These are phyloP conservation scores for Epistrophella euchroma DNA, from an alignment of 2,888 invertebrate species.

Conservation along the genomic window DNA sequence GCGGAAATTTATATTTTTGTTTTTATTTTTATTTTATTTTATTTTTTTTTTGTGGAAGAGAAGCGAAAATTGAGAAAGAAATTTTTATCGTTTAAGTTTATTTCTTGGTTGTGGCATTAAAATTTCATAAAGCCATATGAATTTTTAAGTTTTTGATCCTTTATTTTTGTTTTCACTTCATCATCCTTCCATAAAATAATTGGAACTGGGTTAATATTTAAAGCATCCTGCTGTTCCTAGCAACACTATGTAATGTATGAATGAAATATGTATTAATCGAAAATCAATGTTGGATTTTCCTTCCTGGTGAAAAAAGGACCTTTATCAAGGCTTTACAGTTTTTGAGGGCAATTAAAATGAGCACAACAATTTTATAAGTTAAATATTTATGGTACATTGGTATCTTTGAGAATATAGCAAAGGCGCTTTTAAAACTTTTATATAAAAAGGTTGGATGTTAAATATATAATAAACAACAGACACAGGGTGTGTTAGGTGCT, in stretches of 20 bases:
- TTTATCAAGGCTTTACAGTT: not conserved
- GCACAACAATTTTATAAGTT: not conserved
- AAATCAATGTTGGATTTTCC: slow-evolving; percentile 41
- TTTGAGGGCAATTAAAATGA: slow-evolving; percentile 14
- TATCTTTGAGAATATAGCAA: not conserved
- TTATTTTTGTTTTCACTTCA: not conserved
- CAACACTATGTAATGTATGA: not conserved
- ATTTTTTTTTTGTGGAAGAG: not conserved
- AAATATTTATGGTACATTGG: not conserved
- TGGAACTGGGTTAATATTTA: slow-evolving; percentile 27
- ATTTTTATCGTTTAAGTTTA: slow-evolving; percentile 41
- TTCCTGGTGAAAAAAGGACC: not conserved
- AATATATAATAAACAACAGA: too few relatives aligned
- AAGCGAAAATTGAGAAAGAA: slow-evolving; percentile 28
- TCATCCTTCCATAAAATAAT: not conserved
- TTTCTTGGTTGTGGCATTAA: slow-evolving; percentile 44
- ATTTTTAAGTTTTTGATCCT: slow-evolving; percentile 26
- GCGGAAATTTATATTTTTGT: slow-evolving; percentile 13
- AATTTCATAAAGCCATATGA: slow-evolving; percentile 60
- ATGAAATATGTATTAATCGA: slow-evolving; percentile 53
- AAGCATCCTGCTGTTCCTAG: not conserved
- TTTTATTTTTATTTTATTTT: not conserved
- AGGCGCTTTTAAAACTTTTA: not conserved
- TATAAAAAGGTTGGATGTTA: too few relatives aligned
- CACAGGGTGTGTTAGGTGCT: too few relatives aligned